Percentiles rank a stretch among this genome's conserved stretches.
These are phyloP conservation scores for Achatina immaculata DNA, from an alignment of 1,140 invertebrate genomes.

Conservation along the genomic window DNA sequence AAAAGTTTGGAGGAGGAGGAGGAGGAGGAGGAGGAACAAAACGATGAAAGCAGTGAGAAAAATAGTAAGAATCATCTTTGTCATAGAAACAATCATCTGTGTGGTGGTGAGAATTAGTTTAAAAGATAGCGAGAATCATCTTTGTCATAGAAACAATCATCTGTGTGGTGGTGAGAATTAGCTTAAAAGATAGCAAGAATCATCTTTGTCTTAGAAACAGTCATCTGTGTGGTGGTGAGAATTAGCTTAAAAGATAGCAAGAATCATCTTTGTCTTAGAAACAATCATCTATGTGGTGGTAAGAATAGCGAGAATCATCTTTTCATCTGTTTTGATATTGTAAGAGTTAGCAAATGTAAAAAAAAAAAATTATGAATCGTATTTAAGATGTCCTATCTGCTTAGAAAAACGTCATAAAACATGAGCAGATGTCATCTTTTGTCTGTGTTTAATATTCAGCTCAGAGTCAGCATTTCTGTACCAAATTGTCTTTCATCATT, in stretches of 20 bases:
- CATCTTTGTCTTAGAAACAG: background rate
- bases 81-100: background rate
- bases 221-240: background rate
- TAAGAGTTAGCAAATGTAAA: background rate
- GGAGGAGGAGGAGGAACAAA: background rate
- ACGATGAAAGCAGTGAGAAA: background rate
- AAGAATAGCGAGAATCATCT: background rate
- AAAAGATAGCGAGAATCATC: background rate
- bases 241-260: background rate
- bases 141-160: background rate
- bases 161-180: background rate
- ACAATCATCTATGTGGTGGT: background rate
- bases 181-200: background rate
- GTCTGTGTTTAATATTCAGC: too few species aligned
- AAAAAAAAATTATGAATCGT: background rate
- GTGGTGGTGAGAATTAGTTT: background rate
- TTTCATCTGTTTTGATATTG: background rate
- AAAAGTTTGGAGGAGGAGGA: constrained; percentile 39
- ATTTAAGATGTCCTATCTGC: too few species aligned
- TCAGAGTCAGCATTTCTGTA: too few species aligned
- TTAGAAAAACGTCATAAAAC: background rate
- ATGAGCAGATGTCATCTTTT: background rate
- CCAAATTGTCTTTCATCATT: too few species aligned
- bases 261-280: background rate
- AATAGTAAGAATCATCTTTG: background rate